Percentiles rank a stretch among this genome's conserved stretches.
Conservation (phyloP, 92 coral and sea anemone genomes). For the Actinostola sp. region DNA sequence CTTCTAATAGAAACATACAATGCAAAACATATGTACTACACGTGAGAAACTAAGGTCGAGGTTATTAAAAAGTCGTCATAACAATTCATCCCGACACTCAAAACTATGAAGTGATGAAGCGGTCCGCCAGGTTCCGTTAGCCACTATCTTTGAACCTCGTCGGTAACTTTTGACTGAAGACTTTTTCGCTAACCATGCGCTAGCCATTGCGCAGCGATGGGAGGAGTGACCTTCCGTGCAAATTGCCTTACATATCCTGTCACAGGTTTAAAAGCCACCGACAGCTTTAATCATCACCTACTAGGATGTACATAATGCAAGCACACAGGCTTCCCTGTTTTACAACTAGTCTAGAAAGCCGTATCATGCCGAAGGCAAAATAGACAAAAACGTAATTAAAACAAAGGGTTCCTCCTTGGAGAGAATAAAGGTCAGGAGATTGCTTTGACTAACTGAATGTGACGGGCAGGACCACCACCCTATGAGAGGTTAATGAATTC, state of each 20-base stretch:
- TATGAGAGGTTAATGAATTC: background rate
- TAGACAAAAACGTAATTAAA: background rate
- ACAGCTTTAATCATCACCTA: background rate
- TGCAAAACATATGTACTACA: too few relatives aligned
- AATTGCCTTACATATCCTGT: background rate
- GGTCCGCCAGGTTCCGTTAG: too few relatives aligned
- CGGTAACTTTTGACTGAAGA: too few relatives aligned
- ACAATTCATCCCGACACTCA: too few relatives aligned
- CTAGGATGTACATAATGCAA: background rate
- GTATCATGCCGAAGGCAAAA: background rate
- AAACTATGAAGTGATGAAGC: too few relatives aligned
- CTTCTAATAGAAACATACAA: too few relatives aligned
- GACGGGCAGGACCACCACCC: background rate
- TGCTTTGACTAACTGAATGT: background rate
- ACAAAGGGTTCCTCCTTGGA: background rate
- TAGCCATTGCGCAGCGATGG: background rate
- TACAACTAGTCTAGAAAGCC: too few relatives aligned
- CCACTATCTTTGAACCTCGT: too few relatives aligned
- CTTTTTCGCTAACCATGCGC: background rate
- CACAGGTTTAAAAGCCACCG: background rate
- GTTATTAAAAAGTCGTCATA: too few relatives aligned
- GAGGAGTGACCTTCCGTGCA: constrained; percentile 3
- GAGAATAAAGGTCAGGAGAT: background rate
- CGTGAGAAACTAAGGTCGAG: too few relatives aligned
- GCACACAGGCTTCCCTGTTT: too few relatives aligned